phyloP scores from a whole-genome alignment of 2,888 invertebrate species.

The Sarcophaga carnaria region DNA sequence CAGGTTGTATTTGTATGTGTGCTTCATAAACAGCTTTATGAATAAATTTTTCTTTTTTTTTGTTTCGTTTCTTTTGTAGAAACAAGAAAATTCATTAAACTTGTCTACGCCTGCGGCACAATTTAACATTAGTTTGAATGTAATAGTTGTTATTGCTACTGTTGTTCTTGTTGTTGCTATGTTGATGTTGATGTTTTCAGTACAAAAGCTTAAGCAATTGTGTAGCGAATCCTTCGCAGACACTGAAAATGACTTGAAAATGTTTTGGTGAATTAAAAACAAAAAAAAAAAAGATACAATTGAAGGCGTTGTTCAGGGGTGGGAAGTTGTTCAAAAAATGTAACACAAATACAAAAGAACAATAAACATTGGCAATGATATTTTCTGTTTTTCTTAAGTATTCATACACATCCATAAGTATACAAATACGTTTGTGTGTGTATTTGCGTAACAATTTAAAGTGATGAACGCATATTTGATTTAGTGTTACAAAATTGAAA shows the following conservation, averaged over 20 bases:
- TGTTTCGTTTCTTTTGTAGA: not conserved
- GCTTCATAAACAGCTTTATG: slow-evolving; percentile 22
- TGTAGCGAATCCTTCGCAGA: not conserved
- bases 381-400: not conserved
- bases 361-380: slow-evolving; percentile 32
- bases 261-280: not conserved
- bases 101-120: slow-evolving; percentile 77
- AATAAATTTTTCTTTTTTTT: slow-evolving; percentile 44
- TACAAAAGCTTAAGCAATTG: slow-evolving; percentile 21
- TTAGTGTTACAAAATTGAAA: too few species aligned
- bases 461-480: too few species aligned
- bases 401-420: not conserved
- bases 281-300: not conserved
- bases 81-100: slow-evolving; percentile 74
- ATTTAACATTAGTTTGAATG: slow-evolving; percentile 71
- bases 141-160: slow-evolving; percentile 2
- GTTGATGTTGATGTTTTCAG: not conserved
- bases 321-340: not conserved
- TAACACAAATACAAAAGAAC: slow-evolving; percentile 18
- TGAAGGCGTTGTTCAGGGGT: not conserved
- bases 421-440: too few species aligned
- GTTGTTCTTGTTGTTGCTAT: not conserved
- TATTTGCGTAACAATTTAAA: too few species aligned
- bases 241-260: slow-evolving; percentile 20
- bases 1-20: slow-evolving; percentile 4